Conservation (phyloP, 2,797 vertebrate species). For the Pseudomugil tenellus region DNA sequence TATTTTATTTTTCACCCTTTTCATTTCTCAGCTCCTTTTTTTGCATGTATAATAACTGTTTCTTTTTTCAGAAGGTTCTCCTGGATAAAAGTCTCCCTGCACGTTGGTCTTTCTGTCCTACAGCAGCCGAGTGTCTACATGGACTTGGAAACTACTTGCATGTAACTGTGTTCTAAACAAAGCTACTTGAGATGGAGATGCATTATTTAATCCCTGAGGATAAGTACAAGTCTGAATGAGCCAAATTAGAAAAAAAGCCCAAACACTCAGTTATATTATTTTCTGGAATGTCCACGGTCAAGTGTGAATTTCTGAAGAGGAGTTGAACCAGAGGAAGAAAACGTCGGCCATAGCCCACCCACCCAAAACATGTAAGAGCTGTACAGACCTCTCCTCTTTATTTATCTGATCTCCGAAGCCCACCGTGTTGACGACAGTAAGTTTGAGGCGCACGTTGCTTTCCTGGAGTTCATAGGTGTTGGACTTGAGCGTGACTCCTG, state of each 20-base stretch:
- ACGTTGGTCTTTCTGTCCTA: no score
- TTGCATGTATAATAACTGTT: no score
- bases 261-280: slow-evolving; percentile 2
- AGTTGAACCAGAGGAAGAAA: not conserved
- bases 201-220: not conserved
- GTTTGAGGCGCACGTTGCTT: slow-evolving; percentile 95
- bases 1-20: no score
- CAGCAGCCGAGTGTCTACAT: not conserved
- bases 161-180: slow-evolving; percentile 18
- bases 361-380: not conserved
- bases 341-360: not conserved
- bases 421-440: slow-evolving; percentile 93
- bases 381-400: slow-evolving; percentile 92
- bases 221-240: slow-evolving; percentile 19
- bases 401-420: slow-evolving; percentile 99
- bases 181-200: not conserved
- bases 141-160: not conserved
- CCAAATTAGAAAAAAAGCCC: slow-evolving; percentile 1
- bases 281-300: slow-evolving; percentile 8
- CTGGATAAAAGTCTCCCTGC: no score
- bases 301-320: slow-evolving; percentile 12
- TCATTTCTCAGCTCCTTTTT: no score
- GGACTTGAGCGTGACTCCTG: slow-evolving; percentile 94
- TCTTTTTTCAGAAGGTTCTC: no score
- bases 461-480: slow-evolving; percentile 96